Evolutionary conservation across 2,888 invertebrate species (phyloP), one percentile per base, ranked within the genome.

Genomic region (Arctia plantaginis): DNA sequence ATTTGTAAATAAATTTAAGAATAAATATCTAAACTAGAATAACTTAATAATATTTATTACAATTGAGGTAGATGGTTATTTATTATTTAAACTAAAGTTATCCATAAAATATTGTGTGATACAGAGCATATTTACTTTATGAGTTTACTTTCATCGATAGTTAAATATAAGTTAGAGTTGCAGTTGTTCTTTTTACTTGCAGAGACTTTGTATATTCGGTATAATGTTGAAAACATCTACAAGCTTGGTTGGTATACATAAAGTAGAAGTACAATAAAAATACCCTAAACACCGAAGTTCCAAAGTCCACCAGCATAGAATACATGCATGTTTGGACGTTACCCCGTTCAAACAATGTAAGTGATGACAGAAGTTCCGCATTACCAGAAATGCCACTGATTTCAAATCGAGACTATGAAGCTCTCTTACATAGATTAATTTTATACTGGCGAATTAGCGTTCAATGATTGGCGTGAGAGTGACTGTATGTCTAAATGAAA

Each of bases 41-140:
- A 79, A 77, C 83, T 85, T 81, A 82, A 77, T 75, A 67, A 82
- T 78, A 84, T 74, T 73, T 66, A 77, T 80, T 80, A 74, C 76
- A 76, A 85, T 79, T 81, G 83, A 83, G 83, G 83, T 85, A 84
- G 81, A 81, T 82, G 79, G 74, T 76, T 72, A 80, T 76, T 80
- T 76, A 74, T 74, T 80, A 73, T 73, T 62, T 77, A 33, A 67
- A 71, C 71, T 69, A 72, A 74, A 80, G 77, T 74, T 80, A 77
- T 76, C 73, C 72, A 73, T 72, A 73, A 72, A 74, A 66, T 72
- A 77, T 73, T 66, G 44, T 76, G 66, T 80, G 66, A 73, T 68
- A 66, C 74, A 73, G 78, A 78, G 70, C 73, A 82, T 75, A 74
- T 77, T 76, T 47, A 47, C 77, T 73, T 73, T 75, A 80, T 3